Conservation (phyloP, 2,113 vertebrate species). For the Bungarus multicinctus region DNA sequence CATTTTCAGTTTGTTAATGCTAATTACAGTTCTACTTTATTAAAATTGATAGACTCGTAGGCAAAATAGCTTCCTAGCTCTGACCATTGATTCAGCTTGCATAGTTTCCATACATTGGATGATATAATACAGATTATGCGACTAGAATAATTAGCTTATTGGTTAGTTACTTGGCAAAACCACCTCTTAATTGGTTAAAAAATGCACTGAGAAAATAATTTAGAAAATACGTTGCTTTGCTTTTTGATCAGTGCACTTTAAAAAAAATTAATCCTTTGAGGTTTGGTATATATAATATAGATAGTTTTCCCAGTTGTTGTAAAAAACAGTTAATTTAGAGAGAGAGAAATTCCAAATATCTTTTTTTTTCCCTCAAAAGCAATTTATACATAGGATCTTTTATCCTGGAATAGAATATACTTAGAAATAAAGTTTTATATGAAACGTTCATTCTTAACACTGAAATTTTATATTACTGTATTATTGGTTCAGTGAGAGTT, state of each 20-base stretch:
- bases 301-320: not conserved
- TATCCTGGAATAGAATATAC: not conserved
- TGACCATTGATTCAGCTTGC: not conserved
- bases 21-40: not conserved
- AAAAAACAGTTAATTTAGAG: slow-evolving; percentile 15
- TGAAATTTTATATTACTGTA: not conserved
- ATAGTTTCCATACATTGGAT: not conserved
- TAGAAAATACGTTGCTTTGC: not conserved
- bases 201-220: not conserved
- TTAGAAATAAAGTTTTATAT: not conserved
- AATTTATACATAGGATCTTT: not conserved
- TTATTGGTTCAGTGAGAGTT: not conserved
- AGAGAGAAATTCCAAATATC: not conserved
- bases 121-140: not conserved
- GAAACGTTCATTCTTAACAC: not conserved
- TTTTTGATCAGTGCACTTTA: not conserved
- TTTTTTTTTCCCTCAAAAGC: not conserved
- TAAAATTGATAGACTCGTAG: not conserved
- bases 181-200: slow-evolving; percentile 2
- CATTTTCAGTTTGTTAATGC: not conserved
- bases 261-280: not conserved
- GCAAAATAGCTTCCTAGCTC: not conserved
- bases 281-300: not conserved
- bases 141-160: not conserved
- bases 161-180: not conserved